Evolutionary conservation across 2,888 invertebrate species (phyloP).

Genomic region (Quadroppia sp.): DNA sequence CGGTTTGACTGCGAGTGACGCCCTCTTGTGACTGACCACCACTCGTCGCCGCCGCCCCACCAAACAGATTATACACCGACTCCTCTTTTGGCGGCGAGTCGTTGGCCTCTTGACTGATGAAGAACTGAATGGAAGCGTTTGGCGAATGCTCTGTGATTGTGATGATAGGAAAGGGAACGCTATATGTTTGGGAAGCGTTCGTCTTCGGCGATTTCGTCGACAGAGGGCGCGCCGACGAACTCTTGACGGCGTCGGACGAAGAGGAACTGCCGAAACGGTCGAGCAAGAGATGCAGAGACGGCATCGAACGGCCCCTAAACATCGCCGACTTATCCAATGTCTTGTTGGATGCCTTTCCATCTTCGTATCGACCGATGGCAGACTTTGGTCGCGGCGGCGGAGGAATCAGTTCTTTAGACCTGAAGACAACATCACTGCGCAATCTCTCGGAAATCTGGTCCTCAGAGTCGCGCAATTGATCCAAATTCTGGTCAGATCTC

Average conservation of each 20-base stretch:
- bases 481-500: conserved; percentile 20
- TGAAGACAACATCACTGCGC: not conserved
- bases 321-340: conserved; percentile 52
- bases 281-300: conserved; percentile 53
- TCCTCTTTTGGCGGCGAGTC: conserved; percentile 46
- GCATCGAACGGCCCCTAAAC: conserved; percentile 94
- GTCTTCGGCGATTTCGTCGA: conserved; percentile 41
- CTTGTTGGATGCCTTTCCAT: not conserved
- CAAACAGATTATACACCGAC: conserved; percentile 1
- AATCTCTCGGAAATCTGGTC: conserved; percentile 7
- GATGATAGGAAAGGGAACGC: conserved; percentile 86
- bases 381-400: conserved; percentile 49
- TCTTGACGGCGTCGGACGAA: not conserved
- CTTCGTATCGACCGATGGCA: conserved; percentile 46
- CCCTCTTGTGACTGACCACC: conserved; percentile 65
- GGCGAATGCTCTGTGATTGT: conserved; percentile 96
- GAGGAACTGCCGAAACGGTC: conserved; percentile 30
- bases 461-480: not conserved
- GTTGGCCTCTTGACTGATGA: conserved; percentile 62
- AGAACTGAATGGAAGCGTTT: conserved; percentile 74
- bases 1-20: conserved; percentile 79
- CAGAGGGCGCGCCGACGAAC: not conserved
- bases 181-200: conserved; percentile 51
- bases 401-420: conserved; percentile 32
- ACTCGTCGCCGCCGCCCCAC: no score